Conservation (phyloP, 2,888 invertebrate species). For the Stratiomys singularior region DNA sequence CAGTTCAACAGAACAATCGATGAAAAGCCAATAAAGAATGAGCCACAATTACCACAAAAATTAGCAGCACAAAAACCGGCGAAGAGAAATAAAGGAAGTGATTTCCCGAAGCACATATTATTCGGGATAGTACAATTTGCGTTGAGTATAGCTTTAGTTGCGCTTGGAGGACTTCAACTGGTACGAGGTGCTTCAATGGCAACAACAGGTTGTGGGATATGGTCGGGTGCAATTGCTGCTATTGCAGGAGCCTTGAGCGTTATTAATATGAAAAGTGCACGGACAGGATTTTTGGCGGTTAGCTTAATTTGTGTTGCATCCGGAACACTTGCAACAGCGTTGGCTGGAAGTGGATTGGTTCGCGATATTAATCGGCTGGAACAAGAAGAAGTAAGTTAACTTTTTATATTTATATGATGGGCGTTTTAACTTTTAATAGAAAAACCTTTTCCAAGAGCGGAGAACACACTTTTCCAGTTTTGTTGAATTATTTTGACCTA, state of each 20-base stretch:
- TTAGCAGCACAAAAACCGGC: conserved; percentile 52
- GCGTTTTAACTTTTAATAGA: too few relatives aligned
- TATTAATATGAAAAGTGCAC: conserved; percentile 63
- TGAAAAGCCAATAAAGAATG: conserved; percentile 35
- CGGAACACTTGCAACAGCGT: conserved; percentile 63
- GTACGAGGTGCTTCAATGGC: conserved; percentile 63
- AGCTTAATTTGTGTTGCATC: conserved; percentile 65
- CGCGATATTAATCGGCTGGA: conserved; percentile 62
- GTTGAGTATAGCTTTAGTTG: conserved; percentile 61
- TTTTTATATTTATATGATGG: neutral
- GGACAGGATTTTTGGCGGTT: conserved; percentile 63
- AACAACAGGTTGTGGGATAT: conserved; percentile 63
- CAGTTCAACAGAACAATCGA: neutral
- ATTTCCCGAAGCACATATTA: conserved; percentile 61
- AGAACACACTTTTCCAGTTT: too few relatives aligned
- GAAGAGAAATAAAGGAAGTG: conserved; percentile 52
- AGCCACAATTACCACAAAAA: conserved; percentile 56
- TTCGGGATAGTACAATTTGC: conserved; percentile 62
- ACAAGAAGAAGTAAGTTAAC: conserved; percentile 55
- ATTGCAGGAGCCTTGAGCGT: conserved; percentile 64
- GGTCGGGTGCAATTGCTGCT: conserved; percentile 63
- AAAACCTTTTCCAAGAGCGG: too few relatives aligned
- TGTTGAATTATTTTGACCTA: too few relatives aligned
- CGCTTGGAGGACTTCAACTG: conserved; percentile 62
- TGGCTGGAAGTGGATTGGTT: conserved; percentile 64